Evolutionary conservation across 2,797 vertebrate genomes (phyloP), one percentile per base, ranked within the genome.

Genomic region (Melopsittacus undulatus): DNA sequence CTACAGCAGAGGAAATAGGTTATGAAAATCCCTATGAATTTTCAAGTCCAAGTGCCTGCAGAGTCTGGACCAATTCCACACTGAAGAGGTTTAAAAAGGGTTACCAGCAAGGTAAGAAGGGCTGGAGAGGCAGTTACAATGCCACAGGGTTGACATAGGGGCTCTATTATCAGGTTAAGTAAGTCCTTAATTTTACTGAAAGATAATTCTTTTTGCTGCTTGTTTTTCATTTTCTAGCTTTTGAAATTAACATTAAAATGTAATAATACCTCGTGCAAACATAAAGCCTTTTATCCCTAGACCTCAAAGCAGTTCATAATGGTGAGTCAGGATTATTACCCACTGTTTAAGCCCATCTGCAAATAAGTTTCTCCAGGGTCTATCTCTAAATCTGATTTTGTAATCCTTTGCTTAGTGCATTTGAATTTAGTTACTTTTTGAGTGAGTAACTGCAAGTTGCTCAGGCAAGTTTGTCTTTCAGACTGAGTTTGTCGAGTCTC

Each of bases 341-440:
- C 92, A 42, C 70, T 70, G 73, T 92, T 92, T 93, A 94, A 97
- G 68, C 81, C 92, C 86, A 87, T 94, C 95, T 96, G 95, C 91
- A 96, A 94, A 89, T 88, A 96, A 89, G 83, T 94, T 92, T 96
- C 95, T 96, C 64, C 90, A 92, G 90, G 92, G 75, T 94, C 95
- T 96, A 77, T 95, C 95, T 96, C 89, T 84, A 90, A 93, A 95
- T 94, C 92, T 93, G 88, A 27, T 92, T 96, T 90, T 77, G 77
- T 84, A 96, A 94, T 96, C 68, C 78, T 92, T 77, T 85, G 61
- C 86, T 94, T 74, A 80, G 83, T 90, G 70, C 51, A 64, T 90
- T 92, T 85, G 62, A 90, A 85, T 85, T 72, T 89, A 87, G 93
- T 95, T 95, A 74, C 67, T 96, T 96, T 86, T 89, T 66, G 89